Conservation (phyloP, 2,113 vertebrate species). For the Mellivora capensis region DNA sequence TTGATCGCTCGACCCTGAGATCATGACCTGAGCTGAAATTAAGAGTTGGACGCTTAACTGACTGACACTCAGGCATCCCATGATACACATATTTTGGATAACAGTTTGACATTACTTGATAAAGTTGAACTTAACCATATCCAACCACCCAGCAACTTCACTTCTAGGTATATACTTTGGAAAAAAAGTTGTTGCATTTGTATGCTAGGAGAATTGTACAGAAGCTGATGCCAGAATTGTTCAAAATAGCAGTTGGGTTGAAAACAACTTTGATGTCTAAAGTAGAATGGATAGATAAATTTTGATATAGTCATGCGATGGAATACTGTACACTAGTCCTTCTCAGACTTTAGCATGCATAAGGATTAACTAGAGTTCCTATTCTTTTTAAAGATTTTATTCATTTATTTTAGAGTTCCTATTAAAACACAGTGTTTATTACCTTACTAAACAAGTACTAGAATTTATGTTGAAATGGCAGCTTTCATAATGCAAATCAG, state of each 20-base stretch:
- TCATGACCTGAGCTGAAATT: neutral
- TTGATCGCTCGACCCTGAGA: neutral
- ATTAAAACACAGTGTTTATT: neutral
- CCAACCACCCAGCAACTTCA: neutral
- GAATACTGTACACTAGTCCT: neutral
- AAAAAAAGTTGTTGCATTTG: neutral
- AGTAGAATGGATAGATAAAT: neutral
- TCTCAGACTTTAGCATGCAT: neutral
- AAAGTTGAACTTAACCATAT: constrained; percentile 9
- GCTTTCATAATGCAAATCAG: constrained; percentile 5
- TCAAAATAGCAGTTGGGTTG: neutral
- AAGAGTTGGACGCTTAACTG: neutral
- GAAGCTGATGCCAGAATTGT: neutral
- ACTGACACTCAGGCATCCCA: neutral
- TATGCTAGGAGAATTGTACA: neutral
- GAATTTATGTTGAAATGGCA: neutral
- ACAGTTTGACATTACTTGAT: neutral
- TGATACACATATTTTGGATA: neutral
- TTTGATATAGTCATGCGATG: neutral
- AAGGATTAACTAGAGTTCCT: neutral
- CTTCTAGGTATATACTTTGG: neutral
- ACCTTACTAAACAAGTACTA: neutral
- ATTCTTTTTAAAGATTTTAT: too few species aligned
- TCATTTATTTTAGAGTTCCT: neutral
- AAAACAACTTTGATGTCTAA: neutral